phyloP scores from a whole-genome alignment of 1,140 invertebrate genomes.

The Achatina immaculata region DNA sequence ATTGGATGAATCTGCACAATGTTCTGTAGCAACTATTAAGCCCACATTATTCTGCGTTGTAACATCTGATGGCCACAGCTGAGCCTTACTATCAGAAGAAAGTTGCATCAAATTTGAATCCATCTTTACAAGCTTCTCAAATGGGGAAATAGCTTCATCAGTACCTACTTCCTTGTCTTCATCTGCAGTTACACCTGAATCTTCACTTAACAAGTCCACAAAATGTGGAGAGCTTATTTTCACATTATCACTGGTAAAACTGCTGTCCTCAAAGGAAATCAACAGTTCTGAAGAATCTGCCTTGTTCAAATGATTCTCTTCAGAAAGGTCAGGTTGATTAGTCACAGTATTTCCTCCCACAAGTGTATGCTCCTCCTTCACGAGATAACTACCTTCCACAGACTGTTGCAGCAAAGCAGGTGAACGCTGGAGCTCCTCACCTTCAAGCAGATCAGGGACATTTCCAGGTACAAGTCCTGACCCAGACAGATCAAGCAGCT shows the following conservation, averaged over 20 bases:
- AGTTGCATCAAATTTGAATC: not conserved
- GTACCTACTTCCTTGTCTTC: constrained; percentile 19
- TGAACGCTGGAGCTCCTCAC: not conserved
- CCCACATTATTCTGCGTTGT: not conserved
- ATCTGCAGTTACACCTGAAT: constrained; percentile 17
- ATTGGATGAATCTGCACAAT: not conserved
- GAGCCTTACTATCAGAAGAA: not conserved
- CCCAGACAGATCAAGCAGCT: not conserved
- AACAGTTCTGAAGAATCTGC: constrained; percentile 2
- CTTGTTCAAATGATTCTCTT: not conserved
- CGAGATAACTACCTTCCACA: not conserved
- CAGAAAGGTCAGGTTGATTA: not conserved
- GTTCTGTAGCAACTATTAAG: not conserved
- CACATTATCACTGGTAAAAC: not conserved
- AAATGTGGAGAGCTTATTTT: not conserved
- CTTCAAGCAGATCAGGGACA: not conserved
- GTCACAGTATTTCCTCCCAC: not conserved
- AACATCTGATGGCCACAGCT: not conserved
- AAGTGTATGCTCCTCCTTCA: not conserved
- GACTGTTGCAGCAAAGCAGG: not conserved
- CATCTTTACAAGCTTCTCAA: not conserved
- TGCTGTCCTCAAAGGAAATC: not conserved
- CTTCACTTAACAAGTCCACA: constrained; percentile 20
- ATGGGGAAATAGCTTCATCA: constrained; percentile 19
- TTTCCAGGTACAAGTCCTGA: not conserved